Evolutionary conservation across 2,797 vertebrate species (phyloP).

Genomic region (Australoheros facetus): DNA sequence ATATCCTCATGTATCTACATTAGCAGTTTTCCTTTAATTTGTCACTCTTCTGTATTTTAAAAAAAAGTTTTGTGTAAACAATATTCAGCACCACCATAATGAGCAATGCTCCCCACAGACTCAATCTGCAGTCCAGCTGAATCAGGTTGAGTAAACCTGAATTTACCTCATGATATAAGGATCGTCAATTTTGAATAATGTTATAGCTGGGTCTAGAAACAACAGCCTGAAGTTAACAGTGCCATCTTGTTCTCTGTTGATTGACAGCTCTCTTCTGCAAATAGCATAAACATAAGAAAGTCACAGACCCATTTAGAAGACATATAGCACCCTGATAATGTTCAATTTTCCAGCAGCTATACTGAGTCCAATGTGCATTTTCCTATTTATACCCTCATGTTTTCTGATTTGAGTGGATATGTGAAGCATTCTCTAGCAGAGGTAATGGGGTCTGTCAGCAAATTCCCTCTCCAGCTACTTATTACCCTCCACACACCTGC

Average conservation of each 20-base stretch:
- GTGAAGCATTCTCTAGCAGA: slow-evolving; percentile 61
- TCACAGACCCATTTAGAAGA: slow-evolving; percentile 58
- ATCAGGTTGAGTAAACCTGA: slow-evolving; percentile 37
- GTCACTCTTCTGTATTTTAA: neutral
- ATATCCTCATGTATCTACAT: neutral
- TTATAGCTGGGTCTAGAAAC: slow-evolving; percentile 33
- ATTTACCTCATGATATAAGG: slow-evolving; percentile 41
- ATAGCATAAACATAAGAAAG: slow-evolving; percentile 47
- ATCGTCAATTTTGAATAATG: slow-evolving; percentile 56
- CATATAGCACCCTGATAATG: slow-evolving; percentile 56
- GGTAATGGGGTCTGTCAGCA: slow-evolving; percentile 69
- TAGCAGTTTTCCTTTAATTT: slow-evolving; percentile 8
- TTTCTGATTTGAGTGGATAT: slow-evolving; percentile 68
- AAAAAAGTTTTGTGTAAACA: neutral
- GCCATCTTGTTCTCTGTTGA: slow-evolving; percentile 47
- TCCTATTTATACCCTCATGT: slow-evolving; percentile 66
- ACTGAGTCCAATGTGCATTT: slow-evolving; percentile 58
- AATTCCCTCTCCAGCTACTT: slow-evolving; percentile 58
- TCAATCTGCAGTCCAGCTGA: slow-evolving; percentile 14
- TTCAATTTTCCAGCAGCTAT: slow-evolving; percentile 58
- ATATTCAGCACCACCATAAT: slow-evolving; percentile 6
- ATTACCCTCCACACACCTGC: slow-evolving; percentile 65
- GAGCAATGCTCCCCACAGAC: slow-evolving; percentile 1
- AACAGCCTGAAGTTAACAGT: slow-evolving; percentile 40
- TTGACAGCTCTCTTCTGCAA: slow-evolving; percentile 58